A percentile compares a stretch with the other conserved stretches of the same genome.
phyloP scores from a whole-genome alignment of 1,140 invertebrate genomes.

The Pentalonia nigronervosa region DNA sequence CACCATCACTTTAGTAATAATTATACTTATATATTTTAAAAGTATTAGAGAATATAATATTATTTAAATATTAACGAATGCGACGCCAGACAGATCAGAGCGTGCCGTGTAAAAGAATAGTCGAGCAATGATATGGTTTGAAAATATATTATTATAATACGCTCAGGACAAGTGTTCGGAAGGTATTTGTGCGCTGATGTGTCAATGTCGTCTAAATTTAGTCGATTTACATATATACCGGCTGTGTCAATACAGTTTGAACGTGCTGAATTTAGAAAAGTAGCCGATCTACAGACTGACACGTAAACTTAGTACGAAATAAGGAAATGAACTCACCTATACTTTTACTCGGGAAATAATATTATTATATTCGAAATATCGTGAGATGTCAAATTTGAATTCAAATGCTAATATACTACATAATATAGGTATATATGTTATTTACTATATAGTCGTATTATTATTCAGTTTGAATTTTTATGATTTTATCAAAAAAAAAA shows the following conservation, averaged over 20 bases:
- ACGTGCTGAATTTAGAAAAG: background rate
- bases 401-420: background rate
- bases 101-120: background rate
- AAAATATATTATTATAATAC: background rate
- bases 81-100: background rate
- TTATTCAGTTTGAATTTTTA: too few relatives aligned
- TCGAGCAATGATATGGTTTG: background rate
- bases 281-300: background rate
- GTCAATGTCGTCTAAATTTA: conserved; percentile 15
- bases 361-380: background rate
- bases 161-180: background rate
- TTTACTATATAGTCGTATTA: background rate
- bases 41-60: too few relatives aligned
- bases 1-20: too few relatives aligned
- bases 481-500: too few relatives aligned
- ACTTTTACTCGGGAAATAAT: background rate
- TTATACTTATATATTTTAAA: background rate
- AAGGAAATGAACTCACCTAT: background rate
- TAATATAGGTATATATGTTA: background rate
- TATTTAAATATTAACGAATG: background rate
- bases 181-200: background rate
- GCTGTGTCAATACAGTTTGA: conserved; percentile 16
- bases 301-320: background rate
- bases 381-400: background rate
- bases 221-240: background rate